Evolutionary conservation across 2,797 vertebrate genomes (phyloP).

Genomic region (Chaetodon trifasciatus): DNA sequence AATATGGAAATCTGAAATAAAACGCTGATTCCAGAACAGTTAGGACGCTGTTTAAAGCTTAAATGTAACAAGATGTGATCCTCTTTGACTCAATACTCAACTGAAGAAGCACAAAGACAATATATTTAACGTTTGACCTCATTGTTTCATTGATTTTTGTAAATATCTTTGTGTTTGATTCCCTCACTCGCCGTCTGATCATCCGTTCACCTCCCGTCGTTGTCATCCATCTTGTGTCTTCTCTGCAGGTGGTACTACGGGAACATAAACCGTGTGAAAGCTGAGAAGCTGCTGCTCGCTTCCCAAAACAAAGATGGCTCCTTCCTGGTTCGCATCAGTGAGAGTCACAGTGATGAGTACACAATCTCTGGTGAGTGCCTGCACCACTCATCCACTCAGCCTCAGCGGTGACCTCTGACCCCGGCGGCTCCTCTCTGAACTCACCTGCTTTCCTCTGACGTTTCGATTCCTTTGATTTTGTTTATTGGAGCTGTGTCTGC

Average conservation of each 20-base stretch:
- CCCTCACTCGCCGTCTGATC: neutral
- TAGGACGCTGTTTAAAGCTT: too few species aligned
- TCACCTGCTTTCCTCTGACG: neutral
- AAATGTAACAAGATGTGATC: too few species aligned
- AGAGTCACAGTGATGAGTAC: constrained; percentile 93
- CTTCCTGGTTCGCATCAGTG: constrained; percentile 94
- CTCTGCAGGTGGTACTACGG: constrained; percentile 92
- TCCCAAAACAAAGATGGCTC: constrained; percentile 91
- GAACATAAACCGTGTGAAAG: constrained; percentile 89
- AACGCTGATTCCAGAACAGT: too few species aligned
- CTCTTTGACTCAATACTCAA: too few species aligned
- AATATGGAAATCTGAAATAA: too few species aligned
- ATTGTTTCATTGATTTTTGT: too few species aligned
- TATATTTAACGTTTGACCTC: too few species aligned
- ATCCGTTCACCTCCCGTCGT: neutral
- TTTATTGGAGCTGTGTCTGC: too few species aligned
- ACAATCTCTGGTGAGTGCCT: constrained; percentile 90
- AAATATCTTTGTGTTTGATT: neutral
- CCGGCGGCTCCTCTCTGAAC: neutral
- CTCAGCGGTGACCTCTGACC: neutral
- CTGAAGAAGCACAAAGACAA: too few species aligned
- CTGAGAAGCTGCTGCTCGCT: constrained; percentile 92
- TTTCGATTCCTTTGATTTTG: too few species aligned
- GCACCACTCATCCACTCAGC: too few species aligned
- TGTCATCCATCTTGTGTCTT: neutral